Evolutionary conservation across 2,888 invertebrate species (phyloP).

Genomic region (Clunio marinus): DNA sequence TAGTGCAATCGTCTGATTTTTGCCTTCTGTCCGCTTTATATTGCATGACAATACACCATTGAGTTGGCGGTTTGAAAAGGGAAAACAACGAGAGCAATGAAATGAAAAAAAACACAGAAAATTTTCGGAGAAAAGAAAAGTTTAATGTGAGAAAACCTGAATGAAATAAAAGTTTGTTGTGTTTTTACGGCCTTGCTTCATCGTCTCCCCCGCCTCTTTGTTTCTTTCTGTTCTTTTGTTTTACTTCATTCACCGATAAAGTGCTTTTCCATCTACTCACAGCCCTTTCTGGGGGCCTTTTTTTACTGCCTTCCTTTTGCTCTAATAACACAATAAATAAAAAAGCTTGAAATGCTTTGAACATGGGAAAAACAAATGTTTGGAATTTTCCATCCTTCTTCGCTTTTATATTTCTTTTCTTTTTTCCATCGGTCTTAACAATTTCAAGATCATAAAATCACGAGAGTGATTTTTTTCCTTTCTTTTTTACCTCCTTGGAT

Average conservation of each 20-base stretch:
- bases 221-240: conserved; percentile 17
- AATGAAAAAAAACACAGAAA: background rate
- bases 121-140: conserved; percentile 2
- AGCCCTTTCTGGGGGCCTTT: conserved; percentile 17
- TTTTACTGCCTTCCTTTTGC: background rate
- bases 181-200: conserved; percentile 9
- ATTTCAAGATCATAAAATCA: conserved; percentile 32
- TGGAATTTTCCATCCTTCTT: conserved; percentile 12
- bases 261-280: background rate
- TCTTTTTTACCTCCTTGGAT: background rate
- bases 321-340: conserved; percentile 34
- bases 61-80: background rate
- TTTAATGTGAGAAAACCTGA: conserved; percentile 37
- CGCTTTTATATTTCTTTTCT: background rate
- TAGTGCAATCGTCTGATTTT: background rate
- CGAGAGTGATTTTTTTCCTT: background rate
- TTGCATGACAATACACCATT: background rate
- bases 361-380: conserved; percentile 2
- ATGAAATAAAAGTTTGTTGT: conserved; percentile 30
- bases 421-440: background rate
- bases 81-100: background rate
- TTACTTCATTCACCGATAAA: conserved; percentile 8
- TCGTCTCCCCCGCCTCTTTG: conserved; percentile 16
- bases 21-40: too few relatives aligned
- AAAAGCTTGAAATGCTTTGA: conserved; percentile 24